These are phyloP conservation scores for Bombus sylvicola DNA, from an alignment of 1,140 invertebrate genomes.

Conservation along the genomic window DNA sequence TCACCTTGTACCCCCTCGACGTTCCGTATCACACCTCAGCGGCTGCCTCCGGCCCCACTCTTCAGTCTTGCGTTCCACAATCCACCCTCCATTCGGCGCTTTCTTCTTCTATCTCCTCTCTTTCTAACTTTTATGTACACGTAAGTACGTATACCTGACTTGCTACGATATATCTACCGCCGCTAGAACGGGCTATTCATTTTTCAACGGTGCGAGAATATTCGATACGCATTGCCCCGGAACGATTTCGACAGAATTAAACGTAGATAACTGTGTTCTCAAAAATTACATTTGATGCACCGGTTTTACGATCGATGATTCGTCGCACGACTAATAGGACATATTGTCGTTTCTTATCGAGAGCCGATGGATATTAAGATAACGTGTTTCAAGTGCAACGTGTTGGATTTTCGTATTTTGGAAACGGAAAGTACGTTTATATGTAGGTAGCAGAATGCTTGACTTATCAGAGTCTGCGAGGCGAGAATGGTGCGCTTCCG, in stretches of 20 bases:
- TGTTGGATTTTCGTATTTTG: slow-evolving; percentile 37
- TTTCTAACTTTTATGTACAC: slow-evolving; percentile 43
- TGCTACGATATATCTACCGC: slow-evolving; percentile 7
- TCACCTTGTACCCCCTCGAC: slow-evolving; percentile 57
- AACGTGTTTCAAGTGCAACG: not conserved
- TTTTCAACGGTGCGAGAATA: slow-evolving; percentile 49
- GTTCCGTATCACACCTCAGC: slow-evolving; percentile 63
- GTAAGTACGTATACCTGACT: slow-evolving; percentile 26
- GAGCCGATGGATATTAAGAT: not conserved
- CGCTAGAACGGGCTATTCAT: slow-evolving; percentile 46
- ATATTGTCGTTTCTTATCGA: not conserved
- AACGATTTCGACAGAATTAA: slow-evolving; percentile 43
- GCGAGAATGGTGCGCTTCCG: slow-evolving; percentile 62
- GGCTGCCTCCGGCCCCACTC: slow-evolving; percentile 41
- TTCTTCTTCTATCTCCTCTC: slow-evolving; percentile 37
- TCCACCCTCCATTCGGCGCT: slow-evolving; percentile 14
- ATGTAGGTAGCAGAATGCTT: slow-evolving; percentile 42
- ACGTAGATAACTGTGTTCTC: not conserved
- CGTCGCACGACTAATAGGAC: not conserved
- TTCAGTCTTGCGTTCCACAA: slow-evolving; percentile 22
- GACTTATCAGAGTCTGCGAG: slow-evolving; percentile 59
- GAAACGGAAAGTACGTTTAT: slow-evolving; percentile 61
- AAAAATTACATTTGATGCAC: not conserved
- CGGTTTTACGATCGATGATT: not conserved
- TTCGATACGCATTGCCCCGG: slow-evolving; percentile 9